Evolutionary conservation across 1,140 invertebrate genomes (phyloP), one percentile per base, ranked within the genome.

Genomic region (Bombus waltoni): DNA sequence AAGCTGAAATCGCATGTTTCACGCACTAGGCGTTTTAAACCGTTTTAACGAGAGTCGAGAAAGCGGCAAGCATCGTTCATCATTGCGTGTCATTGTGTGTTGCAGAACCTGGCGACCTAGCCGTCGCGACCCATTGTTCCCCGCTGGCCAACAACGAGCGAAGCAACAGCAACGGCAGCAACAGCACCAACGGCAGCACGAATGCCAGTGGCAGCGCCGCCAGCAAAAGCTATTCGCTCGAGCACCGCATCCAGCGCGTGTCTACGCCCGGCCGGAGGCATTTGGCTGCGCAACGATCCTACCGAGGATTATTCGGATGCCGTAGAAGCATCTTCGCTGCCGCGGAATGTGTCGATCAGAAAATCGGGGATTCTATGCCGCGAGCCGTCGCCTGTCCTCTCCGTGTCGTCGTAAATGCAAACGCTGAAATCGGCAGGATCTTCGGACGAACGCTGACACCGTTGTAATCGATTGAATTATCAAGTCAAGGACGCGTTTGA

Each of bases 41-140:
- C 74, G 44, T 85, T 87, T 78, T 83, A 81, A 89, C 81, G 78
- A 90, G 78, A 86, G 59, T 66, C 72, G 38, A 35, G 57, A 32
- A 59, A 38, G 76, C 74, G 59, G 38, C 77, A 81, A 40, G 77
- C 84, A 85, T 85, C 84, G 84, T 57, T 88, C 82, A 90, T 85
- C 59, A 81, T 88, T 81, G 83, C 53, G 72, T 85, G 76, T 91
- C 90, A 88, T 92, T 92, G 72, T 86, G 35, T 94, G 94, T 95
- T 94, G 79, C 94, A 95, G 94, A 95, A 93, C 87, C 92, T 95
- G 92, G 94, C 94, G 92, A 95, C 94, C 92, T 94, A 94, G 94
- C 94, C 91, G 86, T 83, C 78, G 86, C 87, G 87, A 74, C 88
- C 81, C 83, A 89, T 91, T 91, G 85, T 91, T 91, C 88, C 86